phyloP scores from a whole-genome alignment of 53 echinoderm and acorn worm genomes.

The Henricia sp. region DNA sequence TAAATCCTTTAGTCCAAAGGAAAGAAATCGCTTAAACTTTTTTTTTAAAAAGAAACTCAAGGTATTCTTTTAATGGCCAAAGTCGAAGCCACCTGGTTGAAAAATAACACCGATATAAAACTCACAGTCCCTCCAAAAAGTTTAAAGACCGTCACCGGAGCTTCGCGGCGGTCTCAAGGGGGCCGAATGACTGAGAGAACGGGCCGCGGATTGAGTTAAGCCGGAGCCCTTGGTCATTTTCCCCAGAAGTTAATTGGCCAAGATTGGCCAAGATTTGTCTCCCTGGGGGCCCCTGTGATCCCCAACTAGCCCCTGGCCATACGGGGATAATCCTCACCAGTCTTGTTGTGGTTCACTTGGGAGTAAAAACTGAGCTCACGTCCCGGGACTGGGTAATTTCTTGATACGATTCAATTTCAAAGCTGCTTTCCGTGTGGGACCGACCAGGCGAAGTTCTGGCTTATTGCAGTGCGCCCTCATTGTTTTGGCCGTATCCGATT shows the following conservation, averaged over 20 bases:
- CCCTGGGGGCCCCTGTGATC: constrained; percentile 17
- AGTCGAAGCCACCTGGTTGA: constrained; percentile 14
- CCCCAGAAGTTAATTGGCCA: constrained; percentile 62
- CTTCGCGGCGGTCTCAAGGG: constrained; percentile 20
- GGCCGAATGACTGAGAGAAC: not conserved
- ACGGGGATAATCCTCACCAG: constrained; percentile 43
- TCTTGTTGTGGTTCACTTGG: constrained; percentile 45
- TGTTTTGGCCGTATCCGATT: too few species aligned
- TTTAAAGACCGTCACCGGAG: not conserved
- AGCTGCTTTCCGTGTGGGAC: not conserved
- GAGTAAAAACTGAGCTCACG: constrained; percentile 17
- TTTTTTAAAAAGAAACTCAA: too few species aligned
- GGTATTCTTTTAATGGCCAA: not conserved
- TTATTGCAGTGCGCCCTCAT: constrained; percentile 1
- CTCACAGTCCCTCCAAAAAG: not conserved
- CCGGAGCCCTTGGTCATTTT: constrained; percentile 54
- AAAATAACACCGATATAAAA: not conserved
- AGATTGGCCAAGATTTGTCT: constrained; percentile 59
- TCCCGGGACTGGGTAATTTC: not conserved
- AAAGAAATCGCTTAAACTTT: too few species aligned
- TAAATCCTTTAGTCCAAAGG: too few species aligned
- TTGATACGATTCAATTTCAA: too few species aligned
- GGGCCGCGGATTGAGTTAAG: constrained; percentile 49
- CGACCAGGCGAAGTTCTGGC: not conserved
- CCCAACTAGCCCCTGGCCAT: not conserved